Evolutionary conservation across 2,113 vertebrate species (phyloP).

Genomic region (Limanda limanda): DNA sequence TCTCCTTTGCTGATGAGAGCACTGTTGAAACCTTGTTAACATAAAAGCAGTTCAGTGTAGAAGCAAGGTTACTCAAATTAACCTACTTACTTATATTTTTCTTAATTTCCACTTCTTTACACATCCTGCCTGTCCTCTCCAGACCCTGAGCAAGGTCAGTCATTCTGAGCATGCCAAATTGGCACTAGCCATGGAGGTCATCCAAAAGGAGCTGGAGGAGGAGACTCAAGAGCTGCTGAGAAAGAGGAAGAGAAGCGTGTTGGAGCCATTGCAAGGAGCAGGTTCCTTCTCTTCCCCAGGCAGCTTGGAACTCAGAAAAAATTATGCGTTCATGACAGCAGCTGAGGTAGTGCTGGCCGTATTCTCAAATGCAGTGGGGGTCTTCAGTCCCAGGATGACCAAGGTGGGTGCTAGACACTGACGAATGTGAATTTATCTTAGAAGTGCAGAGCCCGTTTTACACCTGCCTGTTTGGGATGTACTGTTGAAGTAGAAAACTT

Average conservation of each 20-base stretch:
- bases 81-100: background rate
- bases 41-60: no score
- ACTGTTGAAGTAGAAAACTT: no score
- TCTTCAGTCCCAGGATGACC: conserved; percentile 75
- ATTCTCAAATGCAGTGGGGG: conserved; percentile 68
- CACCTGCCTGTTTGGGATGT: no score
- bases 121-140: background rate
- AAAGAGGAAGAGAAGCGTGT: conserved; percentile 78
- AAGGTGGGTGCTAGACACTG: conserved; percentile 64
- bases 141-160: conserved; percentile 74
- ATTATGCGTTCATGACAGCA: conserved; percentile 72
- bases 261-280: conserved; percentile 68
- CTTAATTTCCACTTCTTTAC: background rate
- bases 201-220: conserved; percentile 81
- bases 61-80: no score
- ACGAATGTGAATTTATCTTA: no score
- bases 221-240: conserved; percentile 72
- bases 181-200: conserved; percentile 67
- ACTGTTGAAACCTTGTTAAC: no score
- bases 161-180: conserved; percentile 49
- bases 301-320: conserved; percentile 76
- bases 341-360: conserved; percentile 77
- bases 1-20: no score
- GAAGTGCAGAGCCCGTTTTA: no score
- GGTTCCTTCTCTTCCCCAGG: conserved; percentile 55